Conservation (phyloP, 2,113 vertebrate species). For the Diphyllodes magnificus region DNA sequence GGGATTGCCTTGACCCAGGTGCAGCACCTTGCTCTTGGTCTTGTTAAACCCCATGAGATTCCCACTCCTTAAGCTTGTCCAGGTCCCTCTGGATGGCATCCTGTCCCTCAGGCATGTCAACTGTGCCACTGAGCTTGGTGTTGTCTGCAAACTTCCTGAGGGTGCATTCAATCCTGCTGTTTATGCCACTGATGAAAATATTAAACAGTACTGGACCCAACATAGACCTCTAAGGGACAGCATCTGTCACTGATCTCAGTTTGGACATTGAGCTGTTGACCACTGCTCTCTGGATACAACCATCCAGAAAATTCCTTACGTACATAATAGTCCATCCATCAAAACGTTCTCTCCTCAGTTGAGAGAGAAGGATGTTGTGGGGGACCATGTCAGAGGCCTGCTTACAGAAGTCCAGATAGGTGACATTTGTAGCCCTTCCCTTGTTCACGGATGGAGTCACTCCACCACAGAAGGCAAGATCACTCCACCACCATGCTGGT, state of each 20-base stretch:
- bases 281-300: not conserved
- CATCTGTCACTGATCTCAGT: not conserved
- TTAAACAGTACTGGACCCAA: not conserved
- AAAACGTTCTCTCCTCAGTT: not conserved
- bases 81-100: not conserved
- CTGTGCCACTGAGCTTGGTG: not conserved
- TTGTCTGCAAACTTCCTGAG: not conserved
- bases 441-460: not conserved
- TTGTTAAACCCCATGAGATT: not conserved
- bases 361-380: not conserved
- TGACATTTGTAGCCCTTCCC: not conserved
- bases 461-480: not conserved
- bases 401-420: not conserved
- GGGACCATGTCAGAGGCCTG: not conserved
- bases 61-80: not conserved
- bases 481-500: not conserved
- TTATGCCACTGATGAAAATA: not conserved
- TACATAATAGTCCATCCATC: not conserved
- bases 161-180: not conserved
- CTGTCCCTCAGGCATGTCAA: not conserved
- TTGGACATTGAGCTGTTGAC: not conserved
- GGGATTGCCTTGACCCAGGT: not conserved
- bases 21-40: not conserved
- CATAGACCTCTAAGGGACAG: not conserved
- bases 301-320: not conserved